These are phyloP conservation scores for Macquaria australasica DNA, from an alignment of 2,113 vertebrate species.

Conservation along the genomic window DNA sequence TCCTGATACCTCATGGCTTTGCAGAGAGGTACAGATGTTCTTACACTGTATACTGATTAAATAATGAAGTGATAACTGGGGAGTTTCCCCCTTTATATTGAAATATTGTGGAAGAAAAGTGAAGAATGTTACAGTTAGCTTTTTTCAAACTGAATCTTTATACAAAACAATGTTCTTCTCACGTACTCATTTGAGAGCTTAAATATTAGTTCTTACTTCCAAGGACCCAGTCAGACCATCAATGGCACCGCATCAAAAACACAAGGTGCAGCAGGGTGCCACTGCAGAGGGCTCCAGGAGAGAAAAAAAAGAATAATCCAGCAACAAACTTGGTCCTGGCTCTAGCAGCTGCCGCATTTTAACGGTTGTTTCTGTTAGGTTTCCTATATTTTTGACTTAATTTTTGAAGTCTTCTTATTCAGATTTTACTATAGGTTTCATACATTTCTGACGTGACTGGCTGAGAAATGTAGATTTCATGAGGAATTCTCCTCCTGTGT, in stretches of 20 bases:
- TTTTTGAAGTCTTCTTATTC: neutral
- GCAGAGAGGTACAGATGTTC: neutral
- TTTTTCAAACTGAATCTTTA: neutral
- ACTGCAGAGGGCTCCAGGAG: neutral
- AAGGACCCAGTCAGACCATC: neutral
- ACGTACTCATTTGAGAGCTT: neutral
- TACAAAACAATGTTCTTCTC: neutral
- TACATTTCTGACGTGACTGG: neutral
- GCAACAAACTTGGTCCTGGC: neutral
- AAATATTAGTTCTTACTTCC: neutral
- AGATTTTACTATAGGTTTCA: neutral
- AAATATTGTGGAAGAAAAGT: too few relatives aligned
- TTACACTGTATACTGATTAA: neutral
- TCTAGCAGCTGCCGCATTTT: neutral
- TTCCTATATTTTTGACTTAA: neutral
- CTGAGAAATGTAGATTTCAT: neutral
- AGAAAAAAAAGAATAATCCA: neutral
- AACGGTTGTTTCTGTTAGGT: neutral
- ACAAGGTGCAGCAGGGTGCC: neutral
- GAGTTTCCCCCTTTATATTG: too few relatives aligned
- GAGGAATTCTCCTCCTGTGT: neutral
- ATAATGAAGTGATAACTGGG: neutral
- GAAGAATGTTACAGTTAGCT: too few relatives aligned
- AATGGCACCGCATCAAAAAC: neutral
- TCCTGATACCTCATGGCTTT: neutral